Percentiles rank a stretch among this genome's conserved stretches.
phyloP scores from a whole-genome alignment of 2,888 invertebrate genomes.

The Melolontha melolontha region DNA sequence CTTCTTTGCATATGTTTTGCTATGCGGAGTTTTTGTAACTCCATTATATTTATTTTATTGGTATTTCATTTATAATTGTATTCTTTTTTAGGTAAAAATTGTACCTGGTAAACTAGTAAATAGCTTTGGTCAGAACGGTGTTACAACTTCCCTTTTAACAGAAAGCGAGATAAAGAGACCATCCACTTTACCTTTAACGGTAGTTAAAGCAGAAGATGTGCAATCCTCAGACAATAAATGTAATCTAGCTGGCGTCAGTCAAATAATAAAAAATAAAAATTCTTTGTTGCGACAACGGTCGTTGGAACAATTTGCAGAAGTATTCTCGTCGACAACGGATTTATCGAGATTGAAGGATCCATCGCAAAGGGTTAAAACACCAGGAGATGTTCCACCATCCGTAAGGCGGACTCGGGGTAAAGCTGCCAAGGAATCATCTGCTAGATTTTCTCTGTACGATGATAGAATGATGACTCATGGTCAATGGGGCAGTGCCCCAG shows the following conservation, averaged over 20 bases:
- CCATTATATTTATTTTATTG: too few relatives aligned
- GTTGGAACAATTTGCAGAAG: slow-evolving; percentile 80
- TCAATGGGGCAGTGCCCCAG: slow-evolving; percentile 65
- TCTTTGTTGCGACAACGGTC: slow-evolving; percentile 74
- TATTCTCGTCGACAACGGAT: slow-evolving; percentile 78
- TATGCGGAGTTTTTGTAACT: too few relatives aligned
- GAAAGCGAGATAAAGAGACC: slow-evolving; percentile 61
- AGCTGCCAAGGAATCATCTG: slow-evolving; percentile 70
- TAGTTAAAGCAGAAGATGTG: slow-evolving; percentile 54
- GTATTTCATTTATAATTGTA: neutral
- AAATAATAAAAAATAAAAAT: slow-evolving; percentile 62
- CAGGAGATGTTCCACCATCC: slow-evolving; percentile 84
- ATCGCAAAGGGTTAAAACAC: slow-evolving; percentile 82
- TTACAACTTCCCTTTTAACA: slow-evolving; percentile 65
- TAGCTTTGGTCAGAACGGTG: slow-evolving; percentile 65
- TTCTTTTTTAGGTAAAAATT: slow-evolving; percentile 63
- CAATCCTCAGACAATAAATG: slow-evolving; percentile 46
- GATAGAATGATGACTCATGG: slow-evolving; percentile 85
- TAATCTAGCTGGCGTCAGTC: slow-evolving; percentile 61
- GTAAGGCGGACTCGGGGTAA: slow-evolving; percentile 77
- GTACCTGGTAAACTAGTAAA: slow-evolving; percentile 67
- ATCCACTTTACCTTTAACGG: slow-evolving; percentile 65
- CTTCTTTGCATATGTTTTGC: too few relatives aligned
- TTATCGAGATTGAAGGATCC: slow-evolving; percentile 78
- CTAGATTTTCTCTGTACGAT: slow-evolving; percentile 85